phyloP scores from a whole-genome alignment of 2,888 invertebrate genomes.

The Aphidoletes aphidimyza region DNA sequence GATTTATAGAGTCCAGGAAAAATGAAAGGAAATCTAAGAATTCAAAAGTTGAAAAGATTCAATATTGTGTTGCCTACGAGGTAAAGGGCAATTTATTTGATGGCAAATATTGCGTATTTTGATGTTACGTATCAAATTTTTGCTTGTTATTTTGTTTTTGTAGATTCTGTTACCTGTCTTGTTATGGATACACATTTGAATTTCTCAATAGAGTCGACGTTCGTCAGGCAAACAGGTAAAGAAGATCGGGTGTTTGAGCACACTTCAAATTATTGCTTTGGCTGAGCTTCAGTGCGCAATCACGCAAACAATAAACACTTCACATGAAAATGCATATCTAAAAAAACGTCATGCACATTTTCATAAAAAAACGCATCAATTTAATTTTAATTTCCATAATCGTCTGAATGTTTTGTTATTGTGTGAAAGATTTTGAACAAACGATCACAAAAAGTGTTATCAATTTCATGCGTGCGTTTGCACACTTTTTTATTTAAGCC shows the following conservation, averaged over 20 bases:
- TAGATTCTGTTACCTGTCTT: not conserved
- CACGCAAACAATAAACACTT: constrained; percentile 45
- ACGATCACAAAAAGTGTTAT: too few relatives aligned
- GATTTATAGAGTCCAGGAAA: not conserved
- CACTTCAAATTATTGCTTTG: constrained; percentile 5
- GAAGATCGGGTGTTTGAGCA: not conserved
- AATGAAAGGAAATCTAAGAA: not conserved
- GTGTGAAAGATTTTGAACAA: not conserved
- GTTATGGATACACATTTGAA: not conserved
- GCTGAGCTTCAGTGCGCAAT: not conserved
- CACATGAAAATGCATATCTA: not conserved
- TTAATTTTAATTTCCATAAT: not conserved
- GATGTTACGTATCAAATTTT: not conserved
- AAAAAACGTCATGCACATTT: constrained; percentile 16
- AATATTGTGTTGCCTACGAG: not conserved
- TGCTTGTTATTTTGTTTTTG: not conserved
- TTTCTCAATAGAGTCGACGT: not conserved
- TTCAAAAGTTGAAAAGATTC: constrained; percentile 28
- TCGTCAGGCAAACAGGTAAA: constrained; percentile 4
- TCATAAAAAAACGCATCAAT: constrained; percentile 9
- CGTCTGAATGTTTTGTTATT: constrained; percentile 36
- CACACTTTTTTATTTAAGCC: not conserved
- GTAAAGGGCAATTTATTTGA: not conserved
- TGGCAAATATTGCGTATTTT: not conserved
- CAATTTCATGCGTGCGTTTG: not conserved